Evolutionary conservation across 2,888 invertebrate genomes (phyloP), one percentile per base, ranked within the genome.

Genomic region (Pharmacophagus antenor): DNA sequence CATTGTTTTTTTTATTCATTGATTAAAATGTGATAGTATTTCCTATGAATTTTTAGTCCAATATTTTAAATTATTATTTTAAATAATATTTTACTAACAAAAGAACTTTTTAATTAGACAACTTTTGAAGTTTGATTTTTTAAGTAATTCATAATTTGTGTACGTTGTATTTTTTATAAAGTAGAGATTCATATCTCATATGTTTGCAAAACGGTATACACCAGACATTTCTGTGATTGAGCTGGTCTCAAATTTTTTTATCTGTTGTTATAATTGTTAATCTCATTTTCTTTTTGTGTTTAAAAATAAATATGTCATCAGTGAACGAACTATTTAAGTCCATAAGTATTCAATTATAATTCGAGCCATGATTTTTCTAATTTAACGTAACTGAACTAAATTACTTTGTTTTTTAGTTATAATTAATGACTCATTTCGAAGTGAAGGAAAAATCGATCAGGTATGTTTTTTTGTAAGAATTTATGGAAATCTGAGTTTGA

Each of bases 161-260:
- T 3, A 37, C n/a, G n/a, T n/a, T n/a, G n/a, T n/a, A n/a, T n/a
- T n/a, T n/a, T n/a, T n/a, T n/a, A n/a, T n/a, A n/a, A n/a, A n/a
- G n/a, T n/a, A n/a, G n/a, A n/a, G n/a, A n/a, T n/a, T n/a, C n/a
- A n/a, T n/a, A n/a, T n/a, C n/a, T n/a, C n/a, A n/a, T n/a, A n/a
- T n/a, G n/a, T n/a, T n/a, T n/a, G 3, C 15, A 6, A 15, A 6
- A n/a, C 37, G 37, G 15, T 37, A n/a, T n/a, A 37, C 37, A 8
- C n/a, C 37, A 6, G 18, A 37, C 58, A 58, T 58, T 58, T 52
- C 58, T 46, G 7, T 37, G 17, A 21, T 41, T 58, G 58, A 58
- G 58, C 58, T 52, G 58, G 58, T n/a, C 58, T 58, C 58, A 52
- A 58, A 37, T 37, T 52, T 58, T 44, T 51, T 6, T 27, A 31